phyloP scores from a whole-genome alignment of 2,113 vertebrate species.

The Tiliqua scincoides region DNA sequence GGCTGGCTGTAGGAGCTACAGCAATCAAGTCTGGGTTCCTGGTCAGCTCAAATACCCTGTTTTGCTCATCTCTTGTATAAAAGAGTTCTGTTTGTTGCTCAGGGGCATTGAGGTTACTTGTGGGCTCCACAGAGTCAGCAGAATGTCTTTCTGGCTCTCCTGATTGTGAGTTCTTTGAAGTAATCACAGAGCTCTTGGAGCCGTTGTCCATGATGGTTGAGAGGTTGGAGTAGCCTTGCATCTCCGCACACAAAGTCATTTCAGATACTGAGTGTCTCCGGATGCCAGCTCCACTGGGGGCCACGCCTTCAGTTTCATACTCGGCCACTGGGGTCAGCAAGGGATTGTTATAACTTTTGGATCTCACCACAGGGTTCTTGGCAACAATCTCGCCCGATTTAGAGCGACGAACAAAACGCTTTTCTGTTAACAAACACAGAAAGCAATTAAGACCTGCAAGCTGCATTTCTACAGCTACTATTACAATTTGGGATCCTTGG shows the following conservation, averaged over 20 bases:
- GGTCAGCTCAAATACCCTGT: conserved; percentile 66
- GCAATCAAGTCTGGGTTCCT: conserved; percentile 74
- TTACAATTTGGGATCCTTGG: not conserved
- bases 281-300: conserved; percentile 65
- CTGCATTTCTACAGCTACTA: accelerated
- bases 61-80: conserved; percentile 45
- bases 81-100: conserved; percentile 70
- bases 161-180: conserved; percentile 19
- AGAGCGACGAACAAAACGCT: conserved; percentile 80
- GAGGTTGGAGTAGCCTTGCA: conserved; percentile 76
- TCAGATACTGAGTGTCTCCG: conserved; percentile 91
- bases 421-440: conserved; percentile 79
- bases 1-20: conserved; percentile 80
- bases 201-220: conserved; percentile 67
- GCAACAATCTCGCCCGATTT: conserved; percentile 74
- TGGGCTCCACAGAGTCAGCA: conserved; percentile 21
- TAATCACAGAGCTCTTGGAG: conserved; percentile 63
- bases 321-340: conserved; percentile 91
- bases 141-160: conserved; percentile 56
- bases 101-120: conserved; percentile 40
- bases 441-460: not conserved
- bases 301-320: conserved; percentile 80
- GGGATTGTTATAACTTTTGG: conserved; percentile 94
- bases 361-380: conserved; percentile 92
- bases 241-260: conserved; percentile 89